A percentile compares a stretch with the other conserved stretches of the same genome.
phyloP scores from a whole-genome alignment of 2,797 vertebrate genomes.

The Limnodromus scolopaceus region DNA sequence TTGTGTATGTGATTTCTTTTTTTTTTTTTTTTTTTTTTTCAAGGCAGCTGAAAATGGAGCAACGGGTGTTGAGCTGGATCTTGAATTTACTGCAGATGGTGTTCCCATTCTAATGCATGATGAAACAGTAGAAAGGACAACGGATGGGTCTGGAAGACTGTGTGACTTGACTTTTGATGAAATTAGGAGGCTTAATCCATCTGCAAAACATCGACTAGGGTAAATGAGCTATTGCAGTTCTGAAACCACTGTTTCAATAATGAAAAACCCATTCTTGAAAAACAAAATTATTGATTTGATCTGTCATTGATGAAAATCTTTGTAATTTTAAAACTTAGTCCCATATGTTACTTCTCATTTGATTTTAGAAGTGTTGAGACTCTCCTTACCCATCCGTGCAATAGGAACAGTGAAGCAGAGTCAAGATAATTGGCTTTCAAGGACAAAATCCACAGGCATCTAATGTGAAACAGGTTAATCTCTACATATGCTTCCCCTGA shows the following conservation, averaged over 20 bases:
- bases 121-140: slow-evolving; percentile 91
- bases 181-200: slow-evolving; percentile 86
- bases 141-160: slow-evolving; percentile 88
- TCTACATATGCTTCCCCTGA: background rate
- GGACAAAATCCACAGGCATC: background rate
- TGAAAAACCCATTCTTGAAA: background rate
- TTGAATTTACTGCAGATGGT: slow-evolving; percentile 92
- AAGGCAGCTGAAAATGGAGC: slow-evolving; percentile 93
- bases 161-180: slow-evolving; percentile 84
- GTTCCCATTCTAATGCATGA: slow-evolving; percentile 95
- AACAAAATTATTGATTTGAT: background rate
- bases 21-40: slow-evolving; percentile 10
- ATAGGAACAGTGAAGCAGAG: background rate
- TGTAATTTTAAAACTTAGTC: background rate
- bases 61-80: slow-evolving; percentile 90
- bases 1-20: background rate
- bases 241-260: background rate
- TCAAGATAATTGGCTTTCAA: background rate
- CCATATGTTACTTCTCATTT: background rate
- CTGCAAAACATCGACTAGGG: slow-evolving; percentile 91
- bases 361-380: background rate
- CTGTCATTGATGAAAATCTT: background rate
- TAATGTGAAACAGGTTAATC: background rate
- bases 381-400: background rate
- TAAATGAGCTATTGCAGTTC: slow-evolving; percentile 51